Evolutionary conservation across 2,113 vertebrate species (phyloP).

Genomic region (Pipra filicauda): DNA sequence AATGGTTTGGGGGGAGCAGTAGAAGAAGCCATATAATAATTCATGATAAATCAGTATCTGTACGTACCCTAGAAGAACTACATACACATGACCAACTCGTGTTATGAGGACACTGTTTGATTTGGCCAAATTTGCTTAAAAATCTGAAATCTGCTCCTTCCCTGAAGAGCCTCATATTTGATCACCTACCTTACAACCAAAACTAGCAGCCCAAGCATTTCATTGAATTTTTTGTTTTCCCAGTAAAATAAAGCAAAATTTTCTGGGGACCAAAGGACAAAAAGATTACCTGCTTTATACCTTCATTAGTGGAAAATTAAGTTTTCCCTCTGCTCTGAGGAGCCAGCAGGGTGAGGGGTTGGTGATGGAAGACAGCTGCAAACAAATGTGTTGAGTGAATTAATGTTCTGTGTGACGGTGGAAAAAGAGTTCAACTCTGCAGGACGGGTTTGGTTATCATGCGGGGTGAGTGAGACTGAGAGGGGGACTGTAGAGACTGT

Average conservation of each 20-base stretch:
- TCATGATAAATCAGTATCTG: background rate
- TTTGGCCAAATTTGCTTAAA: slow-evolving; percentile 39
- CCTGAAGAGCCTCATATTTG: slow-evolving; percentile 21
- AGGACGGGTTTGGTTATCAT: slow-evolving; percentile 14
- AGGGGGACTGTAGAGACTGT: background rate
- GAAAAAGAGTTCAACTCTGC: slow-evolving; percentile 37
- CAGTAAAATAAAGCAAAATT: background rate
- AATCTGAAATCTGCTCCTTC: slow-evolving; percentile 18
- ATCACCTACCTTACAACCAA: background rate
- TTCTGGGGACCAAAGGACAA: background rate
- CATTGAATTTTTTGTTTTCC: background rate
- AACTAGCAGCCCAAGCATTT: slow-evolving; percentile 14
- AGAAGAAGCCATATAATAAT: background rate
- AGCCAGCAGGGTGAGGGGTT: background rate
- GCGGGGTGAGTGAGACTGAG: background rate
- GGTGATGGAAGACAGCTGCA: slow-evolving; percentile 53
- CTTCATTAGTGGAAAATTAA: slow-evolving; percentile 48
- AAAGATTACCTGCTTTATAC: slow-evolving; percentile 26
- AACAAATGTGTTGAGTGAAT: slow-evolving; percentile 52
- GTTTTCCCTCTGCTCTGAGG: background rate
- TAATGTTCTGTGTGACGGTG: slow-evolving; percentile 10
- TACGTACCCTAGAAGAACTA: background rate
- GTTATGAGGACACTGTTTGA: background rate
- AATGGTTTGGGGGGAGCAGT: background rate
- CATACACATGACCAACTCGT: background rate